Evolutionary conservation across 1,140 invertebrate genomes (phyloP), one percentile per base, ranked within the genome.

Genomic region (Gerris buenoi): DNA sequence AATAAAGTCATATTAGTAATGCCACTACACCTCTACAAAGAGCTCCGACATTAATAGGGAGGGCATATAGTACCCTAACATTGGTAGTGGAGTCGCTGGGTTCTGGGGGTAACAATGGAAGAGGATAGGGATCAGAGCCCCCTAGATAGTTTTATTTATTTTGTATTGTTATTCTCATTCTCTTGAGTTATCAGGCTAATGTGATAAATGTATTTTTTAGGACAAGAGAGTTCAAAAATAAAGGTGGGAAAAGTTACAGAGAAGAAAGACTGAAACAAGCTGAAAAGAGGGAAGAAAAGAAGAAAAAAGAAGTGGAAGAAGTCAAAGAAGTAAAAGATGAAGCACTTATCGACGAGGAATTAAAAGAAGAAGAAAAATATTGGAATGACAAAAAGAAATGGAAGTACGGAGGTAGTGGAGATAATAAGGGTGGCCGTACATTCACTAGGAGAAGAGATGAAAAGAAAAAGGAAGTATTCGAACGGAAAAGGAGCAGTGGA

Each of bases 391-490:
- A 58, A 25, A 65, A 63, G 58, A 67, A 69, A 56, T 33, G 58
- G 59, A 57, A 26, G 22, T 18, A 27, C 5, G 64, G 56, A 25
- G 63, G 57, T n/a, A 27, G 25, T 2, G 63, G 33, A 27, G 56
- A 60, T 59, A 33, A 46, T 1, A 26, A 65, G 26, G 27, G 27
- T 33, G 66, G n/a, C n/a, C 60, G 28, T 18, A 15, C 27, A 25
- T 61, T 29, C 14, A 57, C 23, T 25, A 28, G 28, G 15, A 78
- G n/a, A 71, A 77, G 25, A 72, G 79, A 59, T 29, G 64, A 60
- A 29, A 33, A 33, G 56, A 68, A 76, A 77, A 68, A 77, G 75
- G 71, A 81, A 81, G 67, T 80, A 82, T 56, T 10, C 33, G 62
- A 73, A 73, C 25, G 75, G 75, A 10, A 73, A 67, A 65, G 75